Base-by-base conservation (phyloP, 2,797 vertebrate species). In the Orientallactaga sibirica region DNA sequence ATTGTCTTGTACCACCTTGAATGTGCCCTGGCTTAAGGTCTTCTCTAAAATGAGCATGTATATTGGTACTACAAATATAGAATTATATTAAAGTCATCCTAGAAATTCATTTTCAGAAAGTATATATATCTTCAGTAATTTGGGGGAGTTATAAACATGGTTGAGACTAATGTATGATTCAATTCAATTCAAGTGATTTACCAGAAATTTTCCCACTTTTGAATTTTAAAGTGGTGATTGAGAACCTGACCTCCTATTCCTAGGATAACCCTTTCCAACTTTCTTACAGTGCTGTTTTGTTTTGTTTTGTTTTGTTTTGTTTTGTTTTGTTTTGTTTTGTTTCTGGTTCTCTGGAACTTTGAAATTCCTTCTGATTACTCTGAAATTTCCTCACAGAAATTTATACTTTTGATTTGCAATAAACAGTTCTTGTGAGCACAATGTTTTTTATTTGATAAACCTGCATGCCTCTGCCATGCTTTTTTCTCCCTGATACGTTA, bases 41-140 rank as follows among this genome's bases (percentile, higher is more conserved):
- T 91, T 94, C 37, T 76, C 25, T 74, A 70, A 94, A 93, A 67
- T 37, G 61, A 52, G 64, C 7, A 73, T 96, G 76, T 8, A 18
- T 85, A 95, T 61, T 90, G 85, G 96, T 76, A 73, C 29, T 37
- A 10, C 66, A 92, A 82, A 70, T 67, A 37, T 68, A 10, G 4
- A 70, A 88, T 90, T 91, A 87, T 24, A 80, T 27, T 84, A 77
- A 88, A 82, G 9, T 24, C 18, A 87, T 86, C 76, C 15, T 88
- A 78, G 11, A 84, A 67, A 24, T 79, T 33, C 66, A 48, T 33
- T 79, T 77, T 84, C 29, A 73, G 43, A 25, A 58, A 29, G 11
- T 15, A 48, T 55, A n/a, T 2, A 6, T 41, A 41, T 73, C 82
- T 41, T 70, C 10, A 87, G 33, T 68, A 86, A 83, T 68, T 91